Conservation (phyloP, 2,113 vertebrate genomes). For the Hydropotes inermis region DNA sequence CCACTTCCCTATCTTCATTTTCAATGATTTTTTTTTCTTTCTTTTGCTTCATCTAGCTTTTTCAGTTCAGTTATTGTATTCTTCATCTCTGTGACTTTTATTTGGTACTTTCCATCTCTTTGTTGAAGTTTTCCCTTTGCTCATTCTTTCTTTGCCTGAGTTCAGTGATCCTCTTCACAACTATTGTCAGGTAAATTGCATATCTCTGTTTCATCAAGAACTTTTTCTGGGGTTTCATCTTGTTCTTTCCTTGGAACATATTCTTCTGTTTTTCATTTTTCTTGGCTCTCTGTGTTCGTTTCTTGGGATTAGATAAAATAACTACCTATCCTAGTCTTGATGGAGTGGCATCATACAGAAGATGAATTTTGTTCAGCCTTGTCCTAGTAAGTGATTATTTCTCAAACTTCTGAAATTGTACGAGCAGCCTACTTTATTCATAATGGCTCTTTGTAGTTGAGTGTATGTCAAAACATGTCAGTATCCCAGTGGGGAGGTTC, state of each 20-base stretch:
- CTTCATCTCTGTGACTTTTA: background rate
- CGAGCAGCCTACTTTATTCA: background rate
- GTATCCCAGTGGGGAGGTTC: background rate
- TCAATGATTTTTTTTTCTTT: background rate
- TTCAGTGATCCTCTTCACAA: background rate
- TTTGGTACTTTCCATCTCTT: background rate
- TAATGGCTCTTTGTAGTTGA: background rate
- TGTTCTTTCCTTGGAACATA: background rate
- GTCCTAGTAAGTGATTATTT: background rate
- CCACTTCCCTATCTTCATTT: background rate
- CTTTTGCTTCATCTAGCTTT: background rate
- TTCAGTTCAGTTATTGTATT: background rate
- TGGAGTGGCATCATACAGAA: background rate
- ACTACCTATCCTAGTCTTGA: background rate
- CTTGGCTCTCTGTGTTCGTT: background rate
- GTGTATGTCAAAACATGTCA: background rate
- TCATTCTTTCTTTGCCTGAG: background rate
- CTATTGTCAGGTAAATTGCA: background rate
- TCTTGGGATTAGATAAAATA: background rate
- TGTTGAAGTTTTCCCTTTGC: background rate
- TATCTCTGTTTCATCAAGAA: background rate
- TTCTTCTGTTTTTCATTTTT: background rate
- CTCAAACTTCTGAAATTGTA: background rate
- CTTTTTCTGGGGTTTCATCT: background rate
- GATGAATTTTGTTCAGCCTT: background rate